phyloP scores from a whole-genome alignment of 2,113 vertebrate species.

The Cynoglossus semilaevis region DNA sequence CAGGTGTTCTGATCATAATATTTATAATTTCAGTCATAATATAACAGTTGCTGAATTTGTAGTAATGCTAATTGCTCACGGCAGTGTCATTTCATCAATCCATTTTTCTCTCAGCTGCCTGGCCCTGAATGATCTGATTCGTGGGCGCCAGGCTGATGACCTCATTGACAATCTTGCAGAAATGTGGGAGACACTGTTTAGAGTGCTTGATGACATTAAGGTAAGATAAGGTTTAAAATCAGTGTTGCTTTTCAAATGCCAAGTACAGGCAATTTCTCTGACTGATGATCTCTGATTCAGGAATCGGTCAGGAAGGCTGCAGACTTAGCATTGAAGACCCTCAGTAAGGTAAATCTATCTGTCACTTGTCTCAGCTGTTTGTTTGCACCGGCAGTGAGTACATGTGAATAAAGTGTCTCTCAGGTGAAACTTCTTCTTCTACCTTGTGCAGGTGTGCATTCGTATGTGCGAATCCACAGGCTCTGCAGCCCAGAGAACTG shows the following conservation, averaged over 20 bases:
- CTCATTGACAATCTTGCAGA: constrained; percentile 89
- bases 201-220: constrained; percentile 99
- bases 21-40: background rate
- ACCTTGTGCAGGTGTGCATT: constrained; percentile 84
- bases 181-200: constrained; percentile 96
- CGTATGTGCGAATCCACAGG: constrained; percentile 94
- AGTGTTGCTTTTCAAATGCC: background rate
- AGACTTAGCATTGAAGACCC: constrained; percentile 91
- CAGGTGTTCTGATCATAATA: no score
- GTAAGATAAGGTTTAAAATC: constrained; percentile 63
- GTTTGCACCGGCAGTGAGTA: background rate
- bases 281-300: constrained; percentile 67
- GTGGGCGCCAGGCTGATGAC: constrained; percentile 89
- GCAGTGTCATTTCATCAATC: background rate
- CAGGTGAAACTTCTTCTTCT: background rate
- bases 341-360: constrained; percentile 87
- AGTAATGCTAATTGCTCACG: background rate
- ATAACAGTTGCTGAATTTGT: background rate
- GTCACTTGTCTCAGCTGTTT: background rate
- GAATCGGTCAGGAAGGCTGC: constrained; percentile 96
- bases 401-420: constrained; percentile 2
- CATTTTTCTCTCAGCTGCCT: constrained; percentile 79
- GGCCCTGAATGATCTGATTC: constrained; percentile 91
- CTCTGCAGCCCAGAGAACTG: constrained; percentile 84
- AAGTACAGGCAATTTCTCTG: background rate